Conservation (phyloP, 1,140 invertebrate species). For the Lordiphosa mommai region DNA sequence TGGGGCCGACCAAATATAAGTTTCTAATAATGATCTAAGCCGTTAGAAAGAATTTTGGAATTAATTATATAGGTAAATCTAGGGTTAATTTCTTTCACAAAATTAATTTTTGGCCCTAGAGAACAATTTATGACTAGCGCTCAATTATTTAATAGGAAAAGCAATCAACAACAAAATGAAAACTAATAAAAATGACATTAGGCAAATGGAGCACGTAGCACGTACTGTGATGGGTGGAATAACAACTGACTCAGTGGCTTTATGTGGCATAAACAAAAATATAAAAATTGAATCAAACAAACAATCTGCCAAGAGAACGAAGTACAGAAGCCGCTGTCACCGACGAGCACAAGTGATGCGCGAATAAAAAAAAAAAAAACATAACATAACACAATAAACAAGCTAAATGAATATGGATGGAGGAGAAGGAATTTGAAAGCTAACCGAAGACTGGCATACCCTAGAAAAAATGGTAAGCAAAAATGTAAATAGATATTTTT, state of each 20-base stretch:
- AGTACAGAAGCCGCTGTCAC: slow-evolving; percentile 29
- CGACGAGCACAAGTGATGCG: background rate
- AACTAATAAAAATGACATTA: slow-evolving; percentile 48
- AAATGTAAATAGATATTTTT: no score
- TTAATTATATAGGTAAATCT: slow-evolving; percentile 37
- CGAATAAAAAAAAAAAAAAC: slow-evolving; percentile 10
- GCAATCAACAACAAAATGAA: slow-evolving; percentile 31
- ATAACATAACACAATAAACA: background rate
- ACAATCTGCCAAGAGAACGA: slow-evolving; percentile 33
- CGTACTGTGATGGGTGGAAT: slow-evolving; percentile 5
- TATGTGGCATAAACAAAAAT: slow-evolving; percentile 41
- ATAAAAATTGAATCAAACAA: slow-evolving; percentile 54
- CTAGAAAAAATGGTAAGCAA: no score
- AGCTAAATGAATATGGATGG: background rate
- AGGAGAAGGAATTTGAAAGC: no score
- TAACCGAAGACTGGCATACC: no score
- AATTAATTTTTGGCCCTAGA: no score
- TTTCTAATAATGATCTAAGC: slow-evolving; percentile 48
- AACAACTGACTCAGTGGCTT: background rate
- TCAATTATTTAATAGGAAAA: slow-evolving; percentile 35
- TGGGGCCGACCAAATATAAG: slow-evolving; percentile 54
- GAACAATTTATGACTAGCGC: background rate
- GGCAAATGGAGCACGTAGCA: slow-evolving; percentile 47
- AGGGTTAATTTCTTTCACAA: background rate
- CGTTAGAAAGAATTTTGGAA: slow-evolving; percentile 47